Percentiles rank a stretch among this genome's conserved stretches.
Conservation (phyloP, 2,797 vertebrate genomes). For the Taenioides sp. region DNA sequence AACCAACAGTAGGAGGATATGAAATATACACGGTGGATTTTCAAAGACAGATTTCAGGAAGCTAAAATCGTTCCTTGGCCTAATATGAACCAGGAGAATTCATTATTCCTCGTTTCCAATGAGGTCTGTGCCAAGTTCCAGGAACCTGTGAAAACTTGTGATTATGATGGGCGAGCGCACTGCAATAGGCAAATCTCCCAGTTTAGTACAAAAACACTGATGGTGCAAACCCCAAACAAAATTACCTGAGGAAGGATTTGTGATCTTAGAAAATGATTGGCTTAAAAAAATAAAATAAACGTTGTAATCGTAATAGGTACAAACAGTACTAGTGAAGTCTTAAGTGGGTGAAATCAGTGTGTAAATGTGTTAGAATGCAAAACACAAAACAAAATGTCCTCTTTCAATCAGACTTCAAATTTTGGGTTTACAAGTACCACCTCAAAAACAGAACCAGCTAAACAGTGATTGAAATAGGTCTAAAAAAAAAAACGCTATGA, state of each 20-base stretch:
- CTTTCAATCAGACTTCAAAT: background rate
- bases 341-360: background rate
- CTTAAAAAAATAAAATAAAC: background rate
- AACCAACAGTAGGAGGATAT: slow-evolving; percentile 25
- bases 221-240: slow-evolving; percentile 10
- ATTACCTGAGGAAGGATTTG: background rate
- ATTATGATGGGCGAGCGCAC: slow-evolving; percentile 21
- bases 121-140: slow-evolving; percentile 49
- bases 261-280: background rate
- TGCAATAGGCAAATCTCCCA: slow-evolving; percentile 25
- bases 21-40: slow-evolving; percentile 55
- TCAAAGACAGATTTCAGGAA: slow-evolving; percentile 50
- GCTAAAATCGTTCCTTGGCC: slow-evolving; percentile 50
- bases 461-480: background rate
- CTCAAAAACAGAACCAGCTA: background rate
- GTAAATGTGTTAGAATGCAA: background rate
- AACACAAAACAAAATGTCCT: background rate
- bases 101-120: slow-evolving; percentile 62
- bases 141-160: slow-evolving; percentile 46
- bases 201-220: slow-evolving; percentile 14
- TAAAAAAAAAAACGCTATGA: background rate
- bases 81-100: slow-evolving; percentile 63
- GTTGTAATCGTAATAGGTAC: background rate
- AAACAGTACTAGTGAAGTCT: background rate
- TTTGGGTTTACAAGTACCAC: background rate